Base-by-base conservation (phyloP, 2,888 invertebrate species). In the Marronus borbonicus region DNA sequence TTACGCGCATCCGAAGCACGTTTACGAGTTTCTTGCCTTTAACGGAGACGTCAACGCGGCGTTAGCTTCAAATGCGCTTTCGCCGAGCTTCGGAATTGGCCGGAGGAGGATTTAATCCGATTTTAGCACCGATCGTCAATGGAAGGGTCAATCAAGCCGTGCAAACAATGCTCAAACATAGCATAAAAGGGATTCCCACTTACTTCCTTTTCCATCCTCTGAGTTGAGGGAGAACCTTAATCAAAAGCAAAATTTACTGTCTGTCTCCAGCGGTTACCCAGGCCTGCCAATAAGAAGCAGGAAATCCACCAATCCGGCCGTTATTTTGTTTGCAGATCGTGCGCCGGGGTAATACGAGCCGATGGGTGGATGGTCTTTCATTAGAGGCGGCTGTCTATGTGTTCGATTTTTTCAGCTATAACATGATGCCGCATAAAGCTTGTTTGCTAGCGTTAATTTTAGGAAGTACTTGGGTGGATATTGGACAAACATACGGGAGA, bases 301-400 rank as follows among this genome's bases (percentile, higher is more conserved):
- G 49, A 80, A 81, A 81, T 83, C 79, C 85, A 84, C 85, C 85
- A 84, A 85, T 86, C 85, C 84, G 62, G 84, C 85, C 84, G 84
- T 85, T 85, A 86, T 85, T 82, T 83, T 86, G 86, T 86, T 86
- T 85, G 81, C 84, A 78, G 85, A 83, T 85, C 86, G 86, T 86
- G 86, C 83, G 28, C 31, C 28, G 14, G 31, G 28, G 20, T 58
- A 62, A 62, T 62, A 31, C 28, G 31, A 31, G 12, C 28, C 28
- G 28, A 20, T 28, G 28, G 24, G 24, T 62, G 24, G 28, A 62
- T 28, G 28, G 62, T n/a, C 62, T 62, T 62, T 62, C 31, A 62
- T 62, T 62, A 62, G 31, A 28, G 62, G 28, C 62, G 14, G 44
- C 12, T 44, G 12, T 44, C 10, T 44, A 31, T 62, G 12, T 62